Evolutionary conservation across 2,797 vertebrate species (phyloP).

Genomic region (Arctocebus calabarensis): DNA sequence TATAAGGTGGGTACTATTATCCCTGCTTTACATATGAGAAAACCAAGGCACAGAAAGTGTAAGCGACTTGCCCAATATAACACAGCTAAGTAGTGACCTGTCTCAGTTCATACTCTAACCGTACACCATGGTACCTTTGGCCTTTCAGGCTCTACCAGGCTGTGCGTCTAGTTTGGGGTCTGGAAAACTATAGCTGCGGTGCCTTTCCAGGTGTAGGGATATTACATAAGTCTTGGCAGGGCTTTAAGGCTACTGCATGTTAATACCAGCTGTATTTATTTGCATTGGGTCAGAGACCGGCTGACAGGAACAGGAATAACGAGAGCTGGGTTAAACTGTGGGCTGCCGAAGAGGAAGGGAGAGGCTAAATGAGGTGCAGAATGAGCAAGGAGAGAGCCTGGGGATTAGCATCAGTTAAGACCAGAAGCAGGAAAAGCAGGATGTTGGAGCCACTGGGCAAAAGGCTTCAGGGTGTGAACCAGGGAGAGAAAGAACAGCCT

Average conservation of each 20-base stretch:
- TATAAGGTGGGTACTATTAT: background rate
- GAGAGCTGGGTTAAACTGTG: background rate
- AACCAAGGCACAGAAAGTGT: background rate
- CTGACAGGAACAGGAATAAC: background rate
- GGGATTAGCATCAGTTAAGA: conserved; percentile 10
- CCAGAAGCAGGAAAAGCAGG: conserved; percentile 3
- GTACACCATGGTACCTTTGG: background rate
- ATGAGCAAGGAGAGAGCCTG: background rate
- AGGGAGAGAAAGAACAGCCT: background rate
- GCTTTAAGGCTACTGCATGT: background rate
- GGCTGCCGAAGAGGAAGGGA: background rate
- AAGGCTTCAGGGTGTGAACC: background rate
- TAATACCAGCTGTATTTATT: background rate
- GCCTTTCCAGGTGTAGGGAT: background rate
- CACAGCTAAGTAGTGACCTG: background rate
- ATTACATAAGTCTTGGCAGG: background rate
- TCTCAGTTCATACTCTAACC: background rate
- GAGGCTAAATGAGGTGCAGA: background rate
- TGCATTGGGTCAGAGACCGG: background rate
- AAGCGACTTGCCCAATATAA: background rate
- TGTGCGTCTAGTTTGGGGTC: background rate
- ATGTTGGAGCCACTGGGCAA: background rate
- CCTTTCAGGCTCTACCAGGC: background rate
- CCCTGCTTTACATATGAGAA: background rate
- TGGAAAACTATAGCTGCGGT: background rate